Conservation (phyloP, 2,113 vertebrate species). For the Holacanthus passer region DNA sequence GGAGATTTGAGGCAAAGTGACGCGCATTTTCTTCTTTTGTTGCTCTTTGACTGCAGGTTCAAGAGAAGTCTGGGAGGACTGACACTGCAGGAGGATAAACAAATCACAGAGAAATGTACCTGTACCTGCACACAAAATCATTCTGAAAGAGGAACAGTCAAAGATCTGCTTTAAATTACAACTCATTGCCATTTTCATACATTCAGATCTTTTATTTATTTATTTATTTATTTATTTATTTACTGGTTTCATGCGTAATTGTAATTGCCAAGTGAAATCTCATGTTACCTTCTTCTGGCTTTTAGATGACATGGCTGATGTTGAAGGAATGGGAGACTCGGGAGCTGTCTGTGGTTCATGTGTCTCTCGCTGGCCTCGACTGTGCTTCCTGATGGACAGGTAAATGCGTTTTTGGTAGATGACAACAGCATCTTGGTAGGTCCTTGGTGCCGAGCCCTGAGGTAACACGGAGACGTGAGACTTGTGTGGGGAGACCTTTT, state of each 20-base stretch:
- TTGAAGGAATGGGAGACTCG: not conserved
- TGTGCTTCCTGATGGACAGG: constrained; percentile 54
- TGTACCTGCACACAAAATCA: not conserved
- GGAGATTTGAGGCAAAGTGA: not conserved
- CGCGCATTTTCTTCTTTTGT: not conserved
- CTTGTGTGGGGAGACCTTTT: not conserved
- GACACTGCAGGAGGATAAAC: not conserved
- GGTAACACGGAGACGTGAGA: not conserved
- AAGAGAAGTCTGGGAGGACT: not conserved
- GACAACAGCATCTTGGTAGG: constrained; percentile 26
- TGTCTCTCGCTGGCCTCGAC: not conserved
- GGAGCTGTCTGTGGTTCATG: not conserved
- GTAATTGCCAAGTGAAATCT: not conserved
- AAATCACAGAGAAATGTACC: not conserved
- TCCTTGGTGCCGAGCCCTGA: accelerated
- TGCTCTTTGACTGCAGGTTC: not conserved
- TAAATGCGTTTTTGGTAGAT: constrained; percentile 51
- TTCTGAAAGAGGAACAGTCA: not conserved
- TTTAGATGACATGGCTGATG: not conserved
- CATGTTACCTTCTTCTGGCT: constrained; percentile 35
- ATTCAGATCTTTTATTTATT: too few relatives aligned
- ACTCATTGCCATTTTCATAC: not conserved
- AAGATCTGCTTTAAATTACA: not conserved
- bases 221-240: too few relatives aligned
- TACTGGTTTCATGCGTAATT: too few relatives aligned